Conservation (phyloP, 2,888 invertebrate genomes). For the Philereme vetulata region DNA sequence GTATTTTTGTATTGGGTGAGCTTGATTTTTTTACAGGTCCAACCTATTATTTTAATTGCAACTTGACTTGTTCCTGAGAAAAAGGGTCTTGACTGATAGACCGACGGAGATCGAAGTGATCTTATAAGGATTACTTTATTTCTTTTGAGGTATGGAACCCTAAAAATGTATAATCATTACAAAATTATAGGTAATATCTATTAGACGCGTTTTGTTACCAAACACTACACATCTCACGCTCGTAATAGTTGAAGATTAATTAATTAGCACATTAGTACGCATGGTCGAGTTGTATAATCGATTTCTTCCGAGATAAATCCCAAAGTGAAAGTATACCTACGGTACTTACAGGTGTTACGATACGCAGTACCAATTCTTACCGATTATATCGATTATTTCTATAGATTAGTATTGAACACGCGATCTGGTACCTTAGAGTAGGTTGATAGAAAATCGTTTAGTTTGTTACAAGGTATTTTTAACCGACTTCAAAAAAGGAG, state of each 20-base stretch:
- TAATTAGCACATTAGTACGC: slow-evolving; percentile 45
- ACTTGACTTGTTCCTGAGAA: too few species aligned
- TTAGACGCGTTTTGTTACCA: neutral
- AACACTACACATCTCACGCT: slow-evolving; percentile 10
- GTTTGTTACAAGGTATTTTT: slow-evolving; percentile 2
- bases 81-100: too few species aligned
- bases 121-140: too few species aligned
- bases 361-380: slow-evolving; percentile 17
- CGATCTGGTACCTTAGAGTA: slow-evolving; percentile 54
- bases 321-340: slow-evolving; percentile 70
- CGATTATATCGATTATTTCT: slow-evolving; percentile 12
- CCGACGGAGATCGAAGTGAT: too few species aligned
- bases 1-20: too few species aligned
- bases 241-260: slow-evolving; percentile 35
- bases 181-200: slow-evolving; percentile 1
- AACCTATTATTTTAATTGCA: too few species aligned
- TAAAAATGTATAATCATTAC: neutral
- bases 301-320: slow-evolving; percentile 60
- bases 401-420: slow-evolving; percentile 61
- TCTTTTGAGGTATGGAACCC: too few species aligned
- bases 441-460: slow-evolving; percentile 15
- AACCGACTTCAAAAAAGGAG: too few species aligned
- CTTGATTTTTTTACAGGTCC: too few species aligned
- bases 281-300: slow-evolving; percentile 64
- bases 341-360: slow-evolving; percentile 60